phyloP scores from a whole-genome alignment of 2,797 vertebrate species.

The Dendrocincla tyrannina region DNA sequence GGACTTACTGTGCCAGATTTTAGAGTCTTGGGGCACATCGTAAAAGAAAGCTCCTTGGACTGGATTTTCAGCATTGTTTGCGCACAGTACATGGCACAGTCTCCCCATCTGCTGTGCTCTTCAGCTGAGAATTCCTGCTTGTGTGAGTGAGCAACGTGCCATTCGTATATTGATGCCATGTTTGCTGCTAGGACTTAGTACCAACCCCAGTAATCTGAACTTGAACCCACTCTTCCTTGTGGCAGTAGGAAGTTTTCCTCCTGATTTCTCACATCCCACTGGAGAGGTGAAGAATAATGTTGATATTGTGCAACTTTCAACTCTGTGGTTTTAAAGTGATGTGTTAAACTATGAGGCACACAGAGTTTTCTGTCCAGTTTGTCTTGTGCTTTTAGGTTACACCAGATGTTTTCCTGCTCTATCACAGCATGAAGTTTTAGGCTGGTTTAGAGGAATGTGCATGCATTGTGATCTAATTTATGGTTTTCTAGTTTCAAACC shows the following conservation, averaged over 20 bases:
- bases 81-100: not conserved
- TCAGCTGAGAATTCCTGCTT: not conserved
- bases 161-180: fast-evolving
- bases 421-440: not conserved
- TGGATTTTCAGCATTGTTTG: not conserved
- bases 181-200: not conserved
- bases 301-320: not conserved
- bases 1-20: not conserved
- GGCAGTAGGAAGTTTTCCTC: not conserved
- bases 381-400: not conserved
- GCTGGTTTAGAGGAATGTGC: not conserved
- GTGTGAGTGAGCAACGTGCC: not conserved
- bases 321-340: not conserved
- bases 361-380: not conserved
- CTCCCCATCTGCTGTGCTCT: fast-evolving
- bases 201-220: not conserved
- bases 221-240: not conserved
- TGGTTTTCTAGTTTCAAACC: not conserved
- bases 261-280: not conserved
- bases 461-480: not conserved
- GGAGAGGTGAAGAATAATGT: not conserved
- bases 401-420: not conserved
- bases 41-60: not conserved
- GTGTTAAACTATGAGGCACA: not conserved
- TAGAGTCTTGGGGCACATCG: not conserved